These are phyloP conservation scores for Albula glossodonta DNA, from an alignment of 2,113 vertebrate species.

Conservation along the genomic window DNA sequence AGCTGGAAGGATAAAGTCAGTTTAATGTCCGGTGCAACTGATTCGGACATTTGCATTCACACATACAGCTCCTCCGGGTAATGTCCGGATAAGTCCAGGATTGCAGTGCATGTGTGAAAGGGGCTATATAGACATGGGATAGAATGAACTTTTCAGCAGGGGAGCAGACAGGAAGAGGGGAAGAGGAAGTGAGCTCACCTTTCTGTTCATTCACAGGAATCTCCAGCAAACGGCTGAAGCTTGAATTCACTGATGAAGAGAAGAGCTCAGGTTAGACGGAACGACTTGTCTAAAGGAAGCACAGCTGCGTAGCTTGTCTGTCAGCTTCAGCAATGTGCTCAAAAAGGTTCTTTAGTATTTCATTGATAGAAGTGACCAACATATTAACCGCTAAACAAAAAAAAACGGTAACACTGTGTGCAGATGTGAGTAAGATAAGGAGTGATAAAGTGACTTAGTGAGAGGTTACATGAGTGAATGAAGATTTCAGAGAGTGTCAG, in stretches of 20 bases:
- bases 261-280: neutral
- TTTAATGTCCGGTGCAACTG: too few species aligned
- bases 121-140: too few species aligned
- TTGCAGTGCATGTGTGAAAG: too few species aligned
- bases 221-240: slow-evolving; percentile 53
- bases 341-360: neutral
- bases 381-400: too few species aligned
- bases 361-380: neutral
- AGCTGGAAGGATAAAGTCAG: too few species aligned
- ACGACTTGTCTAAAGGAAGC: neutral
- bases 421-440: too few species aligned
- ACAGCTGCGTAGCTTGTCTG: neutral
- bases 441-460: neutral
- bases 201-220: slow-evolving; percentile 48
- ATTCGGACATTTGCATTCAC: too few species aligned
- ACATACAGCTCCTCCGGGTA: too few species aligned
- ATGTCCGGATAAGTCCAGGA: too few species aligned
- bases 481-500: neutral
- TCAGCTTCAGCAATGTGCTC: neutral
- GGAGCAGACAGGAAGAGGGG: neutral
- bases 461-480: neutral
- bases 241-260: slow-evolving; percentile 57
- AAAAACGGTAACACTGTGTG: too few species aligned
- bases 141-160: too few species aligned
- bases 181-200: slow-evolving; percentile 43